Percentiles rank a stretch among this genome's conserved stretches.
Evolutionary conservation across 2,888 invertebrate genomes (phyloP).

Genomic region (Lissocephala sabroskyi): DNA sequence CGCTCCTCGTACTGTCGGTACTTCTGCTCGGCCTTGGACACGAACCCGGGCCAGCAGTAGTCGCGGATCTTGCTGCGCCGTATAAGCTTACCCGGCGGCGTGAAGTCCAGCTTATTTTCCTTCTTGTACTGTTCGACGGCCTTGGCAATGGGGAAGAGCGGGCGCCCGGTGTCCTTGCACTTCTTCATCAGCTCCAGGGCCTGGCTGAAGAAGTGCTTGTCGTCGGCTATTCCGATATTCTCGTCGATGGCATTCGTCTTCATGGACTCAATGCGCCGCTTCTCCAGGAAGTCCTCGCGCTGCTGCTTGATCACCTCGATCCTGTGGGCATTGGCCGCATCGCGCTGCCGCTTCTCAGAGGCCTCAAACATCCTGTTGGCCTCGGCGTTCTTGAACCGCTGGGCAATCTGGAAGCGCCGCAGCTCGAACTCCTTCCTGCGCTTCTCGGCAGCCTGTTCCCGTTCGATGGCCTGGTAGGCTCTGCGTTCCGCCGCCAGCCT

Average conservation of each 20-base stretch:
- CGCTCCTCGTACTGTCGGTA: conserved; percentile 39
- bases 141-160: conserved; percentile 63
- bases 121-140: conserved; percentile 59
- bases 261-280: conserved; percentile 22
- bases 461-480: conserved; percentile 27
- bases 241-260: conserved; percentile 26
- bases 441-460: conserved; percentile 6
- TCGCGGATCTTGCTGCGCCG: conserved; percentile 32
- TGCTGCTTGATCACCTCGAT: conserved; percentile 21
- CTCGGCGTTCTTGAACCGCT: conserved; percentile 25
- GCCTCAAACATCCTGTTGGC: conserved; percentile 20
- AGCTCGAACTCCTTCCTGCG: conserved; percentile 10
- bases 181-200: conserved; percentile 59
- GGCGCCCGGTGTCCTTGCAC: conserved; percentile 59
- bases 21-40: conserved; percentile 38
- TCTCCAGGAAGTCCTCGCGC: conserved; percentile 20
- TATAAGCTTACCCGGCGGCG: conserved; percentile 13
- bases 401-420: conserved; percentile 39
- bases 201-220: conserved; percentile 63
- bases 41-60: conserved; percentile 44
- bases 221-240: conserved; percentile 46
- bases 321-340: conserved; percentile 9
- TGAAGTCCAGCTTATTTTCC: conserved; percentile 33
- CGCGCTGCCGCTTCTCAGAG: background rate
- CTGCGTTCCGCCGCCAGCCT: conserved; percentile 30